These are phyloP conservation scores for Coenobita brevimanus DNA, from an alignment of 1,140 invertebrate genomes.

Conservation along the genomic window DNA sequence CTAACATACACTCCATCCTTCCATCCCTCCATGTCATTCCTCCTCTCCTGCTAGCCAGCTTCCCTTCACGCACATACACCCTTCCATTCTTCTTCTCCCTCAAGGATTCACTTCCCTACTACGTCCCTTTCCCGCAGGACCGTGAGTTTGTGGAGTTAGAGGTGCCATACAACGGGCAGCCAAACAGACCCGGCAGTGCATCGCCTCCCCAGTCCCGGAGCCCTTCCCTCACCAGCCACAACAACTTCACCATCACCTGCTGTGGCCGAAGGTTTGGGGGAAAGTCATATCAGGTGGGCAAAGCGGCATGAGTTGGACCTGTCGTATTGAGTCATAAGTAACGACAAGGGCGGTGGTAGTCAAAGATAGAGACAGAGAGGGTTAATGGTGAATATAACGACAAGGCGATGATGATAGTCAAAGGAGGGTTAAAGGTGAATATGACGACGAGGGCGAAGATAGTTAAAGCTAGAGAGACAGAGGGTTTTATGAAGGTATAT, in stretches of 20 bases:
- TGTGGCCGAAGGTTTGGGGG: slow-evolving; percentile 69
- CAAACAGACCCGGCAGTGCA: slow-evolving; percentile 82
- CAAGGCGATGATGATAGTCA: too few species aligned
- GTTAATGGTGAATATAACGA: too few species aligned
- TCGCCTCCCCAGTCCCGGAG: slow-evolving; percentile 68
- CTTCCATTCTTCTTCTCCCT: not conserved
- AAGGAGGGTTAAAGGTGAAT: too few species aligned
- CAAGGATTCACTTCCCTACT: not conserved
- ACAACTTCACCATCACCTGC: slow-evolving; percentile 68
- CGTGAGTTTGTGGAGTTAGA: slow-evolving; percentile 97
- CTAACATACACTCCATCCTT: too few species aligned
- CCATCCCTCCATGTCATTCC: too few species aligned
- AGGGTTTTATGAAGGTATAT: too few species aligned
- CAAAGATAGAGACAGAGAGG: too few species aligned
- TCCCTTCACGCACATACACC: too few species aligned
- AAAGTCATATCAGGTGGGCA: slow-evolving; percentile 69
- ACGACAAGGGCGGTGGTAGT: too few species aligned
- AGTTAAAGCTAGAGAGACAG: too few species aligned
- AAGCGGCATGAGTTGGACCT: slow-evolving; percentile 66
- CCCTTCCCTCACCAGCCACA: slow-evolving; percentile 67
- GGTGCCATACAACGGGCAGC: slow-evolving; percentile 92
- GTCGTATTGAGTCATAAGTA: slow-evolving; percentile 41
- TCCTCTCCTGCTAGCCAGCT: too few species aligned
- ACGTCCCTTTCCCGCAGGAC: slow-evolving; percentile 80
- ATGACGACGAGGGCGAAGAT: too few species aligned